phyloP scores from a whole-genome alignment of 2,113 vertebrate genomes.

The Zosterops lateralis region DNA sequence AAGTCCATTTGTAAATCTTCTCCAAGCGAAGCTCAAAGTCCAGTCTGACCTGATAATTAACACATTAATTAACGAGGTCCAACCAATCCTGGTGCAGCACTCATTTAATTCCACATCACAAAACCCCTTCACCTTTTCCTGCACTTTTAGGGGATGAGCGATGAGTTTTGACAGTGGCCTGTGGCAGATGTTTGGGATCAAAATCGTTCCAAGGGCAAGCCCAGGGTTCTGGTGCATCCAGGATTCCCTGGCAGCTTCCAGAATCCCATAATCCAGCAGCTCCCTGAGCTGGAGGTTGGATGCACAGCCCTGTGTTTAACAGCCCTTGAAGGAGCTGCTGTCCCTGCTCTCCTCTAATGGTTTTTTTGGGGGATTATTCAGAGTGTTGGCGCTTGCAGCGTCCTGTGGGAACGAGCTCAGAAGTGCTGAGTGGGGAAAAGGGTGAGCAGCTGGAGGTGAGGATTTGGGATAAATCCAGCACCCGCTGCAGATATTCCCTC shows the following conservation, averaged over 20 bases:
- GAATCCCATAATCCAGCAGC: background rate
- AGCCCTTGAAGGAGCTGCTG: conserved; percentile 34
- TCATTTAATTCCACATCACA: background rate
- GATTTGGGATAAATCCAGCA: background rate
- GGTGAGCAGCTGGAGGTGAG: background rate
- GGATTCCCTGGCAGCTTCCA: background rate
- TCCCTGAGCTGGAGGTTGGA: background rate
- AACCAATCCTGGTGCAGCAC: background rate
- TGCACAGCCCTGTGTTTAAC: background rate
- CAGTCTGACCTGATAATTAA: background rate
- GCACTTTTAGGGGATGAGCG: background rate
- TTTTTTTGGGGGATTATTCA: background rate
- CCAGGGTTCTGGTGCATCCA: background rate
- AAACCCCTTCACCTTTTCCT: background rate
- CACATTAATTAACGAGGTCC: background rate
- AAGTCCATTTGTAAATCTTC: conserved; percentile 37
- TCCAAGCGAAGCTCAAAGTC: conserved; percentile 54
- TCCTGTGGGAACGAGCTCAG: background rate
- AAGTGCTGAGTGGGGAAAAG: background rate
- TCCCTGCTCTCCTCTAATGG: background rate
- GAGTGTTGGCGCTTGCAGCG: background rate
- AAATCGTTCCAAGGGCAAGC: background rate
- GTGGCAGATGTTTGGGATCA: background rate
- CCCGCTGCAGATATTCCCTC: background rate
- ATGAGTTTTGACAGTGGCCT: background rate